Percentiles rank a stretch among this genome's conserved stretches.
Conservation (phyloP, 2,888 invertebrate genomes). For the Bombyx huttoni region DNA sequence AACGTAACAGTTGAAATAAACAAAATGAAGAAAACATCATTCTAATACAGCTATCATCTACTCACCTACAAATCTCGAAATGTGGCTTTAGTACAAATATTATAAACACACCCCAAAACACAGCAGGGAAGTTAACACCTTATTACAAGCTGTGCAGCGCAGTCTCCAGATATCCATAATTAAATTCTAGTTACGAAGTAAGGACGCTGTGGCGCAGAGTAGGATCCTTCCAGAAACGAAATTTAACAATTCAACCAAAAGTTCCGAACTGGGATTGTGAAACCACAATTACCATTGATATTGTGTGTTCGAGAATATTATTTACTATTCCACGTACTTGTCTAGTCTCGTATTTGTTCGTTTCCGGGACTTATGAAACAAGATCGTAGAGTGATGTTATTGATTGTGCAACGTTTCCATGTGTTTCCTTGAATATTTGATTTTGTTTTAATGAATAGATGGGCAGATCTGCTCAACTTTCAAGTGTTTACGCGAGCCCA, state of each 20-base stretch:
- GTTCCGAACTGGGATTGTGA: slow-evolving; percentile 42
- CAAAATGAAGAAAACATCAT: too few species aligned
- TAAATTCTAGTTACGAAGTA: slow-evolving; percentile 64
- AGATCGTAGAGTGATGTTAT: too few species aligned
- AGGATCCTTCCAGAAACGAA: slow-evolving; percentile 49
- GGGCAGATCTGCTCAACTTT: too few species aligned
- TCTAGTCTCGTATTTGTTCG: too few species aligned
- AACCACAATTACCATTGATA: slow-evolving; percentile 42
- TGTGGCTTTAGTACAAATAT: background rate
- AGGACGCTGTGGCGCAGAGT: slow-evolving; percentile 37
- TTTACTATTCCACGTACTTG: background rate
- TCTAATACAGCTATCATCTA: too few species aligned
- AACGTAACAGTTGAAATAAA: too few species aligned
- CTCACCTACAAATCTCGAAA: background rate
- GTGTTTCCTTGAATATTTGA: too few species aligned
- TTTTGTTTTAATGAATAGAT: too few species aligned
- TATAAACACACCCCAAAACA: background rate
- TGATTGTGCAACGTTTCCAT: too few species aligned
- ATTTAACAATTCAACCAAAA: slow-evolving; percentile 65
- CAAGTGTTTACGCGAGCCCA: too few species aligned
- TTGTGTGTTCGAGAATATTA: slow-evolving; percentile 18
- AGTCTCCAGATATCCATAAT: slow-evolving; percentile 57
- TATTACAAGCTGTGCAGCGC: slow-evolving; percentile 20
- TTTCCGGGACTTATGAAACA: too few species aligned
- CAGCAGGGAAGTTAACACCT: slow-evolving; percentile 21